These are phyloP conservation scores for Venusia cambrica DNA, from an alignment of 2,888 invertebrate species.

Conservation along the genomic window DNA sequence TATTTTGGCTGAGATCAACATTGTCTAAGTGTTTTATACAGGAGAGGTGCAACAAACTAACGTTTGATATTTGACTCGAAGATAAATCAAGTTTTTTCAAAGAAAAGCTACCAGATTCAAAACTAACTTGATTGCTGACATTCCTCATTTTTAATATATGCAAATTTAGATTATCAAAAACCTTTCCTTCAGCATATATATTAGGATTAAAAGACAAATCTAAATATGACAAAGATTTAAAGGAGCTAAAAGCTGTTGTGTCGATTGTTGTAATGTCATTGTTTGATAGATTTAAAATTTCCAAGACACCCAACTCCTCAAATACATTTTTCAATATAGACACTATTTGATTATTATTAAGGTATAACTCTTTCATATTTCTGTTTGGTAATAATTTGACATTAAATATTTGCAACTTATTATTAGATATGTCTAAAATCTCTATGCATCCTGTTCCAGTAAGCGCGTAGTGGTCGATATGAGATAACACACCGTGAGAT, in stretches of 20 bases:
- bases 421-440: conserved; percentile 12
- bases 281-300: conserved; percentile 8
- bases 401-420: conserved; percentile 7
- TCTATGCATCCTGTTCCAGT: conserved; percentile 7
- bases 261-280: conserved; percentile 8
- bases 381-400: conserved; percentile 5
- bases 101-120: conserved; percentile 6
- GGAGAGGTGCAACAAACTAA: conserved; percentile 4
- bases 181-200: conserved; percentile 2
- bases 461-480: conserved; percentile 11
- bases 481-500: conserved; percentile 7
- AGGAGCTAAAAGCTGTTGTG: conserved; percentile 7
- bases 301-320: conserved; percentile 1
- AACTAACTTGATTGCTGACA: conserved; percentile 7
- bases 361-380: conserved; percentile 6
- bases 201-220: conserved; percentile 12
- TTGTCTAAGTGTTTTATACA: conserved; percentile 3
- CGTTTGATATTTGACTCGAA: conserved; percentile 9
- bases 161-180: conserved; percentile 3
- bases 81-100: conserved; percentile 11
- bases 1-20: conserved; percentile 13
- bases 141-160: conserved; percentile 5
- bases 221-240: conserved; percentile 5
- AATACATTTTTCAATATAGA: conserved; percentile 6
- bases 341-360: conserved; percentile 13